Evolutionary conservation across 2,888 invertebrate species (phyloP).

Genomic region (Amphipoea oculea): DNA sequence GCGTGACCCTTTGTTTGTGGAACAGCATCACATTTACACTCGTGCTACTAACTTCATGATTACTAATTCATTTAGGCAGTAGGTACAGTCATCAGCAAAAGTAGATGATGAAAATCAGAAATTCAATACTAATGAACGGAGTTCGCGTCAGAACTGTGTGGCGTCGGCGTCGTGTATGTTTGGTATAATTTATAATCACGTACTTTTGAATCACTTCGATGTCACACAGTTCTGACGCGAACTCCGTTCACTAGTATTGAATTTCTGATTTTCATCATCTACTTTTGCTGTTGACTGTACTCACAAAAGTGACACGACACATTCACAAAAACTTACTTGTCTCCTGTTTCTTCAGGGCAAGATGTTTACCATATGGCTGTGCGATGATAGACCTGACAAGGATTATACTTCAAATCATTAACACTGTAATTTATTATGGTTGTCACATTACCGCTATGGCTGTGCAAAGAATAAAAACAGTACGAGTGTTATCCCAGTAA

Average conservation of each 20-base stretch:
- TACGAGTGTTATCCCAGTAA: conserved; percentile 18
- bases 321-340: not conserved
- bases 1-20: not conserved
- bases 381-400: conserved; percentile 9
- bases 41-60: not conserved
- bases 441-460: conserved; percentile 43
- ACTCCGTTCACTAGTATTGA: no score
- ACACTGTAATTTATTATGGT: conserved; percentile 42
- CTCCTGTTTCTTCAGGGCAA: conserved; percentile 4
- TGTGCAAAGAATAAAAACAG: conserved; percentile 41
- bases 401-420: conserved; percentile 43
- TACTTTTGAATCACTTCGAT: no score
- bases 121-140: no score
- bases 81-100: no score
- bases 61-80: not conserved
- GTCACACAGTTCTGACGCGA: no score
- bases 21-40: not conserved
- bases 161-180: no score
- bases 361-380: conserved; percentile 45
- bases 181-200: no score
- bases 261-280: no score
- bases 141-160: no score
- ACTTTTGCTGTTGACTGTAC: no score
- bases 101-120: no score
- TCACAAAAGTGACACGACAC: not conserved